Conservation (phyloP, 2,113 vertebrate species). For the Melanocharis versteri region DNA sequence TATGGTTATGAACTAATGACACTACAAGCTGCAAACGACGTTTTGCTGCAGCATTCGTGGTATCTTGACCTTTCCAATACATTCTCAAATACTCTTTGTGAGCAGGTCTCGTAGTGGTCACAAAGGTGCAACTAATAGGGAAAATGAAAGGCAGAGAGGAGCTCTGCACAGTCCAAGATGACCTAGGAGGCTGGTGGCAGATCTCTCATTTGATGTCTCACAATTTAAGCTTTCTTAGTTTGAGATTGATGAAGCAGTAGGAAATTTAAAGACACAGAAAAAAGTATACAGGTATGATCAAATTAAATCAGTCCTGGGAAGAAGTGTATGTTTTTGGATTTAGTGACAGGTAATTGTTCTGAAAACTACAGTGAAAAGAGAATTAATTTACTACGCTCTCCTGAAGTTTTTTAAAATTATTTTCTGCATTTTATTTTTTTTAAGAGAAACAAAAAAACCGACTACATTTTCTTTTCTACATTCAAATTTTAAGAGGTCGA, state of each 20-base stretch:
- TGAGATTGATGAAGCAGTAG: not conserved
- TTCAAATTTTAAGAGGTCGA: not conserved
- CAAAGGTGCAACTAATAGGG: not conserved
- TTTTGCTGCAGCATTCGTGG: not conserved
- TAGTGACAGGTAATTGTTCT: not conserved
- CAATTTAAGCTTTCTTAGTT: not conserved
- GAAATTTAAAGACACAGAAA: not conserved
- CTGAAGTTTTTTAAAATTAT: not conserved
- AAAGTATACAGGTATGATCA: not conserved
- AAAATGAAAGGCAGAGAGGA: not conserved
- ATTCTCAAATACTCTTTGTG: not conserved
- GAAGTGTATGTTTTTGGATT: not conserved
- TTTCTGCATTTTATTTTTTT: not conserved
- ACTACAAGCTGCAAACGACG: not conserved
- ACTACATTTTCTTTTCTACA: not conserved
- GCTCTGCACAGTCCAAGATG: not conserved
- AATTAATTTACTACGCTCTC: not conserved
- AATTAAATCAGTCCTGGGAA: not conserved
- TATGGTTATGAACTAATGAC: not conserved
- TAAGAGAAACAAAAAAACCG: not conserved
- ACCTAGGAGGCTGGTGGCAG: not conserved
- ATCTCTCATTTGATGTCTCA: not conserved
- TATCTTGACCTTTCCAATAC: not conserved
- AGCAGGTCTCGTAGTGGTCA: not conserved
- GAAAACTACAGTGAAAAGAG: not conserved